Percentiles rank a stretch among this genome's conserved stretches.
phyloP scores from a whole-genome alignment of 2,888 invertebrate species.

The Zootermopsis nevadensis region DNA sequence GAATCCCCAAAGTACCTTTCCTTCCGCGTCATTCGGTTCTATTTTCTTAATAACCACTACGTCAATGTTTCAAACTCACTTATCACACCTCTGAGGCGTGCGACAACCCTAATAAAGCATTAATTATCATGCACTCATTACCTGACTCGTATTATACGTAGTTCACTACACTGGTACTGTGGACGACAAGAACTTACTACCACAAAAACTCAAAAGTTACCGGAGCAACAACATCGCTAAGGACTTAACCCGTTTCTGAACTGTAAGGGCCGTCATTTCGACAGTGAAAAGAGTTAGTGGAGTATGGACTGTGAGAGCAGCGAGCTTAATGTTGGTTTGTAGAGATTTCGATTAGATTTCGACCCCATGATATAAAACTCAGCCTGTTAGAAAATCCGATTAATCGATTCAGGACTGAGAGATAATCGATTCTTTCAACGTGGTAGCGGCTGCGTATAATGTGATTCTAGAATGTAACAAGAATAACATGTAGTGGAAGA shows the following conservation, averaged over 20 bases:
- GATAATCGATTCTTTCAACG: constrained; percentile 42
- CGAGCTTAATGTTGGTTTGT: neutral
- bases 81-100: too few relatives aligned
- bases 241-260: neutral
- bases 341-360: neutral
- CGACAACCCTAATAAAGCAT: too few relatives aligned
- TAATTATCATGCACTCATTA: too few relatives aligned
- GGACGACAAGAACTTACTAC: too few relatives aligned
- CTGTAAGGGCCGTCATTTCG: neutral
- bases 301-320: neutral
- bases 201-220: too few relatives aligned
- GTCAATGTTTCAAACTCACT: too few relatives aligned
- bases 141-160: too few relatives aligned
- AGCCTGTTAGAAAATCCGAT: constrained; percentile 45
- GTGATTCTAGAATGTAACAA: constrained; percentile 9
- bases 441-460: constrained; percentile 32
- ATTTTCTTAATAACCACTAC: too few relatives aligned
- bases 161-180: too few relatives aligned
- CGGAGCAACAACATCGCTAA: too few relatives aligned
- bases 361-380: constrained; percentile 17
- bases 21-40: too few relatives aligned
- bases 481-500: neutral
- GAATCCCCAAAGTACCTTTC: too few relatives aligned
- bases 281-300: neutral
- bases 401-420: constrained; percentile 44